Evolutionary conservation across 2,113 vertebrate species (phyloP), one percentile per base, ranked within the genome.

Genomic region (Ceyx margarethae): DNA sequence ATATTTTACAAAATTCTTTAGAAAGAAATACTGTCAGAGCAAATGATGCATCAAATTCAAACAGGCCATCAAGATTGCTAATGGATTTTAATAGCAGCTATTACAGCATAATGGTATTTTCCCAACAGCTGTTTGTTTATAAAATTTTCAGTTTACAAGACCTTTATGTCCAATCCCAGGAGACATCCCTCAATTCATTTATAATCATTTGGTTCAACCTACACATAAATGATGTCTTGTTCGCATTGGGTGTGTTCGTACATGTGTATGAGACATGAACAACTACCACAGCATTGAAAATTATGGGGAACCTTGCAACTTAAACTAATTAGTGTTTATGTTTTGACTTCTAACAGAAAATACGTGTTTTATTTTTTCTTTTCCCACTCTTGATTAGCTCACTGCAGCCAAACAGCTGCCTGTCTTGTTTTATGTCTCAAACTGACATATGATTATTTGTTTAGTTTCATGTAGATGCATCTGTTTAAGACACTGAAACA

Each of bases 81-180:
- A 98, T 98, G 98, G 97, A 97, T 98, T 98, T 98, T 98, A 98
- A 98, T 98, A 98, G 97, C 98, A 97, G 97, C 97, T 98, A 98
- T 98, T 98, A 98, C 93, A 94, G 83, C 96, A 96, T 98, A 98
- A 98, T 98, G 97, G 97, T 97, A 96, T 97, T 97, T 98, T 98
- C 97, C 97, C 97, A 98, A 98, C 97, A 98, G 98, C 97, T 98
- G 98, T 98, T 98, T 98, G 97, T 98, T 98, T 98, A 98, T 98
- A 97, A 97, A 98, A 96, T 97, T 97, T 97, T 97, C 96, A 92
- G 92, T 98, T 98, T 97, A 98, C 97, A 97, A 97, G 97, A 98
- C 98, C 97, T 98, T 98, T 98, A 96, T 97, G 97, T 98, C 97
- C 96, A 98, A 96, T 98, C 97, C 97, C 97, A 97, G 96, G 97